Percentiles rank a stretch among this genome's conserved stretches.
Conservation (phyloP, 2,888 invertebrate genomes). For the Drosophila setosimentum region DNA sequence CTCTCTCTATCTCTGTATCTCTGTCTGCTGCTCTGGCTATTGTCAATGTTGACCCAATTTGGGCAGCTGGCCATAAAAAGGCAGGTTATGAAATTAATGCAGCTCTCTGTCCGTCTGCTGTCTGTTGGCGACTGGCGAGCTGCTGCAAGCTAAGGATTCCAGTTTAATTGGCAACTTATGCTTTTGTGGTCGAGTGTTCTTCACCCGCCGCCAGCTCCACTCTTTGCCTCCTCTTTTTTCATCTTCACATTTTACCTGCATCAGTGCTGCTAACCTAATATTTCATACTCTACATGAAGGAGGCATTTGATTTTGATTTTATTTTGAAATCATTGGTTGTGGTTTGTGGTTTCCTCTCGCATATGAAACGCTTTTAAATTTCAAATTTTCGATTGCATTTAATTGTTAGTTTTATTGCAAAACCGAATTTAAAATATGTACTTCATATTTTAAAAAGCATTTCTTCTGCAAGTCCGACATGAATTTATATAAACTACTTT, state of each 20-base stretch:
- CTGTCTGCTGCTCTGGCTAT: slow-evolving; percentile 44
- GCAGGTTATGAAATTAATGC: slow-evolving; percentile 81
- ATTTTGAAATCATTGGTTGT: neutral
- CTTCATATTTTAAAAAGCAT: neutral
- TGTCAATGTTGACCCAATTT: slow-evolving; percentile 80
- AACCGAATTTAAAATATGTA: neutral
- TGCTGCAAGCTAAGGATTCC: slow-evolving; percentile 71
- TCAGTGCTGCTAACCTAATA: slow-evolving; percentile 24
- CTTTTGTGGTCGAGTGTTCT: slow-evolving; percentile 73
- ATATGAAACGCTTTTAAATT: neutral
- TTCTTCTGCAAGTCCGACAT: neutral
- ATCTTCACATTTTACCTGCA: slow-evolving; percentile 20
- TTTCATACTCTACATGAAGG: slow-evolving; percentile 5
- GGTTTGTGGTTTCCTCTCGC: neutral
- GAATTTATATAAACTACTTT: neutral
- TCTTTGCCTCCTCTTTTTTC: slow-evolving; percentile 19
- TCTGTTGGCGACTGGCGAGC: slow-evolving; percentile 26
- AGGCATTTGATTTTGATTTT: neutral
- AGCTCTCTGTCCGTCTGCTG: slow-evolving; percentile 27
- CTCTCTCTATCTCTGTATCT: neutral
- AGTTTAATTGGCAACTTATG: slow-evolving; percentile 82
- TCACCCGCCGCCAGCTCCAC: slow-evolving; percentile 1
- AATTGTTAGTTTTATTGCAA: neutral
- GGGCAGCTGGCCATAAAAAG: slow-evolving; percentile 76
- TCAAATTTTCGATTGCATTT: neutral